Evolutionary conservation across 2,888 invertebrate species (phyloP).

Genomic region (Octodonta nipae): DNA sequence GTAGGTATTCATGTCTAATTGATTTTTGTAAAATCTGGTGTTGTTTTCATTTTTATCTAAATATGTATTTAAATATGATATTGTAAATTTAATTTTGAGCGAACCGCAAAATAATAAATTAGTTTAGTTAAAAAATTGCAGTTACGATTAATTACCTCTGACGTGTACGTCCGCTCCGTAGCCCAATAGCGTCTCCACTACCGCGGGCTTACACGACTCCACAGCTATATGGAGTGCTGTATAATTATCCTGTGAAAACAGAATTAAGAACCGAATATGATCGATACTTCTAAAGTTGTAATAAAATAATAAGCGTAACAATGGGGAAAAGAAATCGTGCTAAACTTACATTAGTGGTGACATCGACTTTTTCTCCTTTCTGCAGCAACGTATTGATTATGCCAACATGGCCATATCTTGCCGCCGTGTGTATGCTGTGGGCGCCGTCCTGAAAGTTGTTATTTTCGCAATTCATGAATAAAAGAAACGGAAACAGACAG

Average conservation of each 20-base stretch:
- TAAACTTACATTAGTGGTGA: slow-evolving; percentile 74
- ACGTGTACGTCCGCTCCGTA: slow-evolving; percentile 96
- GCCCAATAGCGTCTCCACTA: slow-evolving; percentile 88
- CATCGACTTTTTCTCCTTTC: slow-evolving; percentile 93
- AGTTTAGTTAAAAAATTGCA: not conserved
- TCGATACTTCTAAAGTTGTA: too few relatives aligned
- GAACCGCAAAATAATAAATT: slow-evolving; percentile 5
- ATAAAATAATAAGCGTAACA: too few relatives aligned
- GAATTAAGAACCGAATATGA: slow-evolving; percentile 6
- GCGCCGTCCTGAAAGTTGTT: slow-evolving; percentile 78
- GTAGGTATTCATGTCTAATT: too few relatives aligned
- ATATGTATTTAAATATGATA: too few relatives aligned
- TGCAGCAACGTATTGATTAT: slow-evolving; percentile 91
- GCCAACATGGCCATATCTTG: slow-evolving; percentile 90
- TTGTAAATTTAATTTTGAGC: too few relatives aligned
- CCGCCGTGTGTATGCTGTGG: slow-evolving; percentile 93
- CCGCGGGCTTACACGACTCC: slow-evolving; percentile 82
- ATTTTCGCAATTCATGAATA: too few relatives aligned
- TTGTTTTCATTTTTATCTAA: too few relatives aligned
- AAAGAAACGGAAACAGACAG: too few relatives aligned
- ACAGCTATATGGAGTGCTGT: slow-evolving; percentile 97
- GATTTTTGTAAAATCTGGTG: too few relatives aligned
- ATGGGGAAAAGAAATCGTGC: slow-evolving; percentile 6
- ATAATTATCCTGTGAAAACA: slow-evolving; percentile 71
- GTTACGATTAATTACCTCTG: slow-evolving; percentile 40